Base-by-base conservation (phyloP, 37 sponge, comb jelly and placozoan genomes). In the Beroe forskalii region DNA sequence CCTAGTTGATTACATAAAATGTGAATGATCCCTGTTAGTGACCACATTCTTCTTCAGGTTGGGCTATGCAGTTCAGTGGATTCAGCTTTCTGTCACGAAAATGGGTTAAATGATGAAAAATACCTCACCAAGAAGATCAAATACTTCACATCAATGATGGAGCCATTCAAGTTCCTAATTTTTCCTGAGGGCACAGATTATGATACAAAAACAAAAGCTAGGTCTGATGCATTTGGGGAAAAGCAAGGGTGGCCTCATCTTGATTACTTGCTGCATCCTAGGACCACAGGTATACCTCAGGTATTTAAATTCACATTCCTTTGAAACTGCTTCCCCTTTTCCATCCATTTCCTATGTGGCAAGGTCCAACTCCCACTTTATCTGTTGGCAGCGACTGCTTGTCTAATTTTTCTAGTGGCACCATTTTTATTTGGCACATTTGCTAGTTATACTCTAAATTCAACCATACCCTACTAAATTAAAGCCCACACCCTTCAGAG, bases 181-280 rank as follows among this genome's bases (percentile, higher is more conserved):
- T 97, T 97, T 60, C 97, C 97, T 0, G 97, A 97, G 86, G 97
- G 97, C 12, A 95, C 97, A 28, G 95, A 97, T 90, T 92, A 93
- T 39, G 93, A 93, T 61, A 37, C 67, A 0, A 62, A 62, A 33
- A 94, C 94, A 62, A 94, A 91, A 44, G 67, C 31, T 27, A 93
- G 91, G 61, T 91, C 92, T 12, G 91, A 94, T 25, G 35, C 61
- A 0, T 97, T 75, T 90, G 94, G 95, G 2, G 80, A 93, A 30
- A 75, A 94, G 38, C 90, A 94, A 44, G 92, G 90, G 12, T 91
- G 94, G 0, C 94, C 67, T 19, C 76, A 91, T 35, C 94, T 94
- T 62, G 92, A 95, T 0, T 93, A 94, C 42, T 92, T 95, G 22
- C 90, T 97, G 17, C 96, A 97, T 62, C 96, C 97, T 23, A 89